Percentiles rank a stretch among this genome's conserved stretches.
phyloP scores from a whole-genome alignment of 2,113 vertebrate species.

The Catharus bicknelli region DNA sequence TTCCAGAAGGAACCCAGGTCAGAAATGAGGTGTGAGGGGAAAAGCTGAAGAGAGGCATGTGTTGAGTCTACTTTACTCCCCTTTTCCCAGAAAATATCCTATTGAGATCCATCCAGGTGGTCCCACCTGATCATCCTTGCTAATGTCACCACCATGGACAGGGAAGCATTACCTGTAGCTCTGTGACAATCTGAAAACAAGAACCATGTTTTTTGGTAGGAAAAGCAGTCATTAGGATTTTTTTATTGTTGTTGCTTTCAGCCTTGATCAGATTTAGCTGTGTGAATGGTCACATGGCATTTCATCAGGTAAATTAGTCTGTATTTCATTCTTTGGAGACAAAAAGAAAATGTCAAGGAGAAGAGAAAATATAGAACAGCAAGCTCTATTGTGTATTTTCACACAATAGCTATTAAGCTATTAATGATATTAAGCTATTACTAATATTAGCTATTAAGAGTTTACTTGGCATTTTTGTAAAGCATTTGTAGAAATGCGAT shows the following conservation, averaged over 20 bases:
- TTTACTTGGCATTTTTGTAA: not conserved
- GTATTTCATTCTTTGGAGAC: not conserved
- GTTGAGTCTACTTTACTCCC: not conserved
- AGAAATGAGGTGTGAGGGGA: not conserved
- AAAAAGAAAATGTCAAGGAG: not conserved
- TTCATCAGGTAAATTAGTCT: not conserved
- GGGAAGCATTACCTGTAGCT: not conserved
- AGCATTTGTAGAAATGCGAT: not conserved
- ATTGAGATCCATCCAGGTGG: not conserved
- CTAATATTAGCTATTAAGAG: not conserved
- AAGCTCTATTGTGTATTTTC: not conserved
- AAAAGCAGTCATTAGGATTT: not conserved
- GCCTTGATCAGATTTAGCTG: not conserved
- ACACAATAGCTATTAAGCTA: too few species aligned
- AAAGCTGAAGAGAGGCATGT: not conserved
- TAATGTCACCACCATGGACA: not conserved
- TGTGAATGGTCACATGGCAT: not conserved
- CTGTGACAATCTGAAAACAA: not conserved
- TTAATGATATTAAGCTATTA: too few species aligned
- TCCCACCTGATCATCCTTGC: not conserved
- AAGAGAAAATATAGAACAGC: not conserved
- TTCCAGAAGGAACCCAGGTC: not conserved
- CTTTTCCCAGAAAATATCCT: not conserved
- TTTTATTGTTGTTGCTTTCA: not conserved
- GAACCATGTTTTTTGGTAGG: not conserved